A percentile compares a stretch with the other conserved stretches of the same genome.
Evolutionary conservation across 1,140 invertebrate species (phyloP).

Genomic region (Campoletis sonorensis): DNA sequence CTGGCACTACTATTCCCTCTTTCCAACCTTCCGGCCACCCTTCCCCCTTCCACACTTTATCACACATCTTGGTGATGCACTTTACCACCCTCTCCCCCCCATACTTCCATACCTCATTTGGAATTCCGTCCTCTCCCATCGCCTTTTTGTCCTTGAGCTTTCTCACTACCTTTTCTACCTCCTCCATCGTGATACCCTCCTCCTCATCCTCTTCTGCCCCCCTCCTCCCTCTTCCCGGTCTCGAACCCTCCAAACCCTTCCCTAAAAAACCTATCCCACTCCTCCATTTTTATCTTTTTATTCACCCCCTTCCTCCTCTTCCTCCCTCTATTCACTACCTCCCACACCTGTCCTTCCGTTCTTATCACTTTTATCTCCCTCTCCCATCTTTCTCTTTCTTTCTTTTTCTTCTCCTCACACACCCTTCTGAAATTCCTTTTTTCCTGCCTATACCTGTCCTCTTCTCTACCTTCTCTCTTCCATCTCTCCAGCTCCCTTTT

Average conservation of each 20-base stretch:
- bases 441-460: not conserved
- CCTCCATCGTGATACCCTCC: not conserved
- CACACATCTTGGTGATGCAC: not conserved
- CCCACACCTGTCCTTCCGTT: slow-evolving; percentile 5
- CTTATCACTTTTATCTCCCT: not conserved
- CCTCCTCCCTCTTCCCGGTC: not conserved
- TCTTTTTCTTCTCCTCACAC: not conserved
- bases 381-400: not conserved
- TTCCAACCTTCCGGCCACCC: slow-evolving; percentile 55
- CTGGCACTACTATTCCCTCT: slow-evolving; percentile 49
- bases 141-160: not conserved
- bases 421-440: not conserved
- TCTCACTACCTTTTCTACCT: not conserved
- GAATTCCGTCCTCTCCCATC: slow-evolving; percentile 22
- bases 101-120: slow-evolving; percentile 30
- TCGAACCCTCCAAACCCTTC: not conserved
- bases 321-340: slow-evolving; percentile 11
- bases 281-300: not conserved
- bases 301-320: not conserved
- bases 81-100: not conserved
- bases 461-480: not conserved
- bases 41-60: slow-evolving; percentile 50
- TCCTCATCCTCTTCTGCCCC: not conserved
- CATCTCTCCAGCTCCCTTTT: not conserved
- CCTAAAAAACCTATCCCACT: slow-evolving; percentile 10